Percentiles rank a stretch among this genome's conserved stretches.
These are phyloP conservation scores for Lamproptera curius DNA, from an alignment of 2,888 invertebrate species.

Conservation along the genomic window DNA sequence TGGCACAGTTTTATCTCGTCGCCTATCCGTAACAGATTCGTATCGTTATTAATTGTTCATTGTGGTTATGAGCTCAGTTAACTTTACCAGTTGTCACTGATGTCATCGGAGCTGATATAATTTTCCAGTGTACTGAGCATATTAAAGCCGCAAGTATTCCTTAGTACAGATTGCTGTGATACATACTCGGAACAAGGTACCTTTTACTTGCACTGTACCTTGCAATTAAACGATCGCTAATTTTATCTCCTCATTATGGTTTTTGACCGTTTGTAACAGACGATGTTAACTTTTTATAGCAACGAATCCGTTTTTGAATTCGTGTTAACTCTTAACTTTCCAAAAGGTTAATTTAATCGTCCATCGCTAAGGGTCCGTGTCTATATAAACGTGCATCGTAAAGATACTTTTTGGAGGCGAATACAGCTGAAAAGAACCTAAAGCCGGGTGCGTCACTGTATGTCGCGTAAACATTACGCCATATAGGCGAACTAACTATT, in stretches of 20 bases:
- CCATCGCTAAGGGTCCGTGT: not conserved
- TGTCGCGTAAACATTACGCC: not conserved
- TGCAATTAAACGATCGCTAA: no score
- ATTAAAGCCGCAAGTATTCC: not conserved
- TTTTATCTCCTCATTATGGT: no score
- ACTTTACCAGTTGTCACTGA: conserved; percentile 26
- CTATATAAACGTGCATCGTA: conserved; percentile 3
- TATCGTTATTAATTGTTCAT: conserved; percentile 27
- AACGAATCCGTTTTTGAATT: not conserved
- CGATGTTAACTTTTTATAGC: not conserved
- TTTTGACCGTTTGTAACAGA: no score
- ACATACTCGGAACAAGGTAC: no score
- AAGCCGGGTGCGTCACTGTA: conserved; percentile 1
- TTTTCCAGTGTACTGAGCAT: conserved; percentile 27
- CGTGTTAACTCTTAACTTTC: not conserved
- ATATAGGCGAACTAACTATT: not conserved
- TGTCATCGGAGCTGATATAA: conserved; percentile 33
- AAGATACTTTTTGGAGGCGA: not conserved
- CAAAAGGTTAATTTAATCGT: not conserved
- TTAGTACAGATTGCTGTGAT: no score
- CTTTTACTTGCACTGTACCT: no score
- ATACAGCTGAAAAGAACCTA: not conserved
- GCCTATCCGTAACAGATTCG: conserved; percentile 24
- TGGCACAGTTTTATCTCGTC: conserved; percentile 12
- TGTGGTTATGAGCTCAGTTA: conserved; percentile 13